Percentiles rank a stretch among this genome's conserved stretches.
Evolutionary conservation across 2,797 vertebrate species (phyloP).

Genomic region (Pipistrellus pipistrellus): DNA sequence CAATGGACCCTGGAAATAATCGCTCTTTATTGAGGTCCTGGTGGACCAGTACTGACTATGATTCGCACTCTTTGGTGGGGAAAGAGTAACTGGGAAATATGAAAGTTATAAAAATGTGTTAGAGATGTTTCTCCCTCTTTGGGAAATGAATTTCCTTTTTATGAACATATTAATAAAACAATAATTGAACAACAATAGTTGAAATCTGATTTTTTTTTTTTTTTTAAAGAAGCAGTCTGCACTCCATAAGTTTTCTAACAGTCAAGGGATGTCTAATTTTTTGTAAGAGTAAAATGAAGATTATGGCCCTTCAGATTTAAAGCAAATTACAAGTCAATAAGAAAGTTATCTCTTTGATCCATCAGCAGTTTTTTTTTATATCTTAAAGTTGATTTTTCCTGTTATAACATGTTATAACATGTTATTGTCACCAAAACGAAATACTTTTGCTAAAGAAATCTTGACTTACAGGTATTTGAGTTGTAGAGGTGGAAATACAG

Average conservation of each 20-base stretch:
- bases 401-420: not conserved
- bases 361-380: not conserved
- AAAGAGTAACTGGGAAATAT: not conserved
- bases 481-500: conserved; percentile 91
- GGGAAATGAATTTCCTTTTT: not conserved
- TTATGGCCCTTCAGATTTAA: not conserved
- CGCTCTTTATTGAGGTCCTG: not conserved
- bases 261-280: not conserved
- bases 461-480: conserved; percentile 96
- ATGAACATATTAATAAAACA: not conserved
- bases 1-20: not conserved
- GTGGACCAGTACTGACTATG: not conserved
- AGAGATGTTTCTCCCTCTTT: not conserved
- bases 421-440: not conserved
- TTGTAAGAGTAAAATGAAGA: conserved; percentile 24
- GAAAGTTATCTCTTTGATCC: not conserved
- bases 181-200: not conserved
- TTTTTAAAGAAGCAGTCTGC: conserved; percentile 3
- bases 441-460: conserved; percentile 19
- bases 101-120: not conserved
- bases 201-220: not conserved
- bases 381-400: not conserved
- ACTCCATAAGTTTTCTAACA: not conserved
- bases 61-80: not conserved
- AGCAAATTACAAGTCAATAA: conserved; percentile 2